A percentile compares a stretch with the other conserved stretches of the same genome.
Evolutionary conservation across 2,797 vertebrate genomes (phyloP).

Genomic region (Zalophus californianus): DNA sequence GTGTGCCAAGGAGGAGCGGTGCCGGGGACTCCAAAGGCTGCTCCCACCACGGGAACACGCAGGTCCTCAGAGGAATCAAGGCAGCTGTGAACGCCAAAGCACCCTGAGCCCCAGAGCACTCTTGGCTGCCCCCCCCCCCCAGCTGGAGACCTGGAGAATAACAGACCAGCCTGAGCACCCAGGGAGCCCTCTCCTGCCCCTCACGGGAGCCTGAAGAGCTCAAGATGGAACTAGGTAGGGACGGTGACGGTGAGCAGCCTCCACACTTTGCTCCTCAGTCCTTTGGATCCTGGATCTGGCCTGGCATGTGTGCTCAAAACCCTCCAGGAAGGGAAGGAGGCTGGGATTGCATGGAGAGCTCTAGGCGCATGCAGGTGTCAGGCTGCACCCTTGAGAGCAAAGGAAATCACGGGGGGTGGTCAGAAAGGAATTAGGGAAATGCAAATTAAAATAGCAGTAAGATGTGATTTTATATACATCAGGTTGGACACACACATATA

Average conservation of each 20-base stretch:
- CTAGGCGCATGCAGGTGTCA: background rate
- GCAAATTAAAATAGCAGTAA: background rate
- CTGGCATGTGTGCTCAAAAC: background rate
- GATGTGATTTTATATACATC: background rate
- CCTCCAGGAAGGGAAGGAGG: too few relatives aligned
- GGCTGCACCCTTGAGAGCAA: background rate
- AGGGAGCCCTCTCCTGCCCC: too few relatives aligned
- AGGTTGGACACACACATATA: background rate
- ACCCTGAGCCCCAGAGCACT: background rate
- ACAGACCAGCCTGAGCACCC: background rate
- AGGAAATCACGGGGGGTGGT: background rate
- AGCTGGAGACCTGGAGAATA: background rate
- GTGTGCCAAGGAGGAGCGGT: background rate
- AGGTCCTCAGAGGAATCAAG: background rate
- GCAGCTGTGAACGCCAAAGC: background rate
- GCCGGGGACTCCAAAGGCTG: background rate
- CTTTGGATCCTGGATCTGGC: background rate
- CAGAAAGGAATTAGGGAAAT: background rate
- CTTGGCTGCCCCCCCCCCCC: background rate
- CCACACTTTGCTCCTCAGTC: background rate
- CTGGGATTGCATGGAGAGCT: background rate
- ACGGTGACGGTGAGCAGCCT: background rate
- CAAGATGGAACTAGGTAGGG: background rate
- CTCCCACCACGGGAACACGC: rapidly evolving
- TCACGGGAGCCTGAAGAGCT: background rate